Evolutionary conservation across 1,140 invertebrate species (phyloP).

Genomic region (Drosophila ercepeae): DNA sequence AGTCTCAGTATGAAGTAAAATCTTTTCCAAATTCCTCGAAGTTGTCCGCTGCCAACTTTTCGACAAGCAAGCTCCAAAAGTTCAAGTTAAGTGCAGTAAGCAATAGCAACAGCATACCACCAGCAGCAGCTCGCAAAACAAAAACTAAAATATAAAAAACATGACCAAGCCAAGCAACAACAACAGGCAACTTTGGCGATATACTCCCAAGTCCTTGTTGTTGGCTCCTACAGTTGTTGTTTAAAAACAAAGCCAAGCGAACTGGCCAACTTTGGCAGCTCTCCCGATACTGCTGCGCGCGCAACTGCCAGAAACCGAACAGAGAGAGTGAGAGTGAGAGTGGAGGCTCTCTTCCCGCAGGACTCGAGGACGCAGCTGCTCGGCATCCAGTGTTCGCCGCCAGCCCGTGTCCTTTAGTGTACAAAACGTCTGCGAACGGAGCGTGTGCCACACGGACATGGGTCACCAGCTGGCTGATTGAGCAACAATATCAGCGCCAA

Average conservation of each 20-base stretch:
- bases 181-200: slow-evolving; percentile 29
- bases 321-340: background rate
- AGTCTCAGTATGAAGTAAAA: slow-evolving; percentile 55
- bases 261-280: slow-evolving; percentile 45
- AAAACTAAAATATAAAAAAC: slow-evolving; percentile 19
- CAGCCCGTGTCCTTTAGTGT: slow-evolving; percentile 52
- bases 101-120: slow-evolving; percentile 46
- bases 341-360: slow-evolving; percentile 58
- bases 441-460: slow-evolving; percentile 40
- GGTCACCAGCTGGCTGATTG: slow-evolving; percentile 7
- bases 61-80: slow-evolving; percentile 38
- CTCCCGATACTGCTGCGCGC: slow-evolving; percentile 60
- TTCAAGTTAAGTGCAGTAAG: slow-evolving; percentile 66
- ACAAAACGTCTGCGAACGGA: slow-evolving; percentile 58
- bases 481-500: slow-evolving; percentile 40
- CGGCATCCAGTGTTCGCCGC: slow-evolving; percentile 46
- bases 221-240: slow-evolving; percentile 54
- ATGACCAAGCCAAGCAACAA: slow-evolving; percentile 26
- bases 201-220: slow-evolving; percentile 34
- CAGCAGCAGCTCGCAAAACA: slow-evolving; percentile 4
- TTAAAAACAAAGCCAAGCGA: slow-evolving; percentile 55
- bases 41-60: slow-evolving; percentile 64
- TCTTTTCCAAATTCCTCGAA: slow-evolving; percentile 68
- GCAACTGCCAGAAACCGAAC: slow-evolving; percentile 33
- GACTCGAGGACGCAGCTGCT: slow-evolving; percentile 68